phyloP scores from a whole-genome alignment of 2,797 vertebrate genomes.

The Florisuga fusca region DNA sequence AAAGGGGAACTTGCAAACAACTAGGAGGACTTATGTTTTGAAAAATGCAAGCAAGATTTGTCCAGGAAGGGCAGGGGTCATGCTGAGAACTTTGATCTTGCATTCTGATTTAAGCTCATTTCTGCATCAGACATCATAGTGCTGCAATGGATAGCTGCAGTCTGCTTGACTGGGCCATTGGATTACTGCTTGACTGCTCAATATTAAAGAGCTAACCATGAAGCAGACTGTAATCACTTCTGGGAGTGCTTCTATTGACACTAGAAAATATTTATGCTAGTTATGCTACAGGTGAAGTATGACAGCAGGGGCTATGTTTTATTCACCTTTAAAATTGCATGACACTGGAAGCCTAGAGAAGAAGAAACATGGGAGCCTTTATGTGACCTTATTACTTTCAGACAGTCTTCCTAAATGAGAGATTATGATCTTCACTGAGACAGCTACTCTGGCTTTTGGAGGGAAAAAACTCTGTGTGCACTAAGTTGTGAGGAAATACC shows the following conservation, averaged over 20 bases:
- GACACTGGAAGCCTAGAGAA: background rate
- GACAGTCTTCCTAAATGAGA: background rate
- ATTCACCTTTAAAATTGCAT: background rate
- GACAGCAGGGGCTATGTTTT: background rate
- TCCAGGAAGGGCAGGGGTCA: background rate
- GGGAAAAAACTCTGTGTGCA: background rate
- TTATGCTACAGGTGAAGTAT: background rate
- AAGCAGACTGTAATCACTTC: background rate
- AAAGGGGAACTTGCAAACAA: background rate
- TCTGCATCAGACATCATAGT: background rate
- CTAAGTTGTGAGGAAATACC: background rate
- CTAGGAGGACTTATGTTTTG: background rate
- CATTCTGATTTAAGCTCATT: background rate
- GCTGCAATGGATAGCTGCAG: background rate
- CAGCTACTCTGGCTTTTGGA: background rate
- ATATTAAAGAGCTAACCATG: background rate
- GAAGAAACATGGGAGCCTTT: background rate
- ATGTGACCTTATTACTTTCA: background rate
- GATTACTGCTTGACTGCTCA: background rate
- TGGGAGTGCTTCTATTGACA: background rate
- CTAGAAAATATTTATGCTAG: background rate
- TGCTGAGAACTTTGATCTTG: background rate
- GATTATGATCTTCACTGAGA: background rate
- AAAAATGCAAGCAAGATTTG: background rate
- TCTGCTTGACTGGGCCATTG: background rate